Percentiles rank a stretch among this genome's conserved stretches.
These are phyloP conservation scores for Dermatemys mawii DNA, from an alignment of 2,113 vertebrate species.

Conservation along the genomic window DNA sequence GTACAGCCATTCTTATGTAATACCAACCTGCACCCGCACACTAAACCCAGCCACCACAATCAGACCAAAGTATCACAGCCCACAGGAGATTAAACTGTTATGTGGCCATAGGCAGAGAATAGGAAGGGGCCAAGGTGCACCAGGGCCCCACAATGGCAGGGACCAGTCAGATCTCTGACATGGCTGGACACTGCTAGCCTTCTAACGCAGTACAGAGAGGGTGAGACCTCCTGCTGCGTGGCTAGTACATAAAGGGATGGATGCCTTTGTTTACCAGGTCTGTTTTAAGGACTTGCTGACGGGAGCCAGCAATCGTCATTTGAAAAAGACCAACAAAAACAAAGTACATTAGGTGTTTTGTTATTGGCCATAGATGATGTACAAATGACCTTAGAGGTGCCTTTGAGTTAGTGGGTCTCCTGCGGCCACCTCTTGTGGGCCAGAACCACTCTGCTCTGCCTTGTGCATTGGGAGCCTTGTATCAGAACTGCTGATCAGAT, in stretches of 20 bases:
- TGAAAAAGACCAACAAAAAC: background rate
- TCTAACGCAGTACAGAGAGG: background rate
- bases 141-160: background rate
- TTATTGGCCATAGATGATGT: background rate
- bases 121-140: background rate
- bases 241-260: too few species aligned
- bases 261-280: background rate
- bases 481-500: background rate
- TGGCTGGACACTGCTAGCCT: background rate
- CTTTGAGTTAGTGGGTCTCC: background rate
- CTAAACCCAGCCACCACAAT: background rate
- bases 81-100: background rate
- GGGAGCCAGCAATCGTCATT: background rate
- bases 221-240: too few species aligned
- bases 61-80: background rate
- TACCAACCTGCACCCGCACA: background rate
- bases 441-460: background rate
- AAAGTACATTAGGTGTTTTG: background rate
- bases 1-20: background rate
- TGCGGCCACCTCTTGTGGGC: background rate
- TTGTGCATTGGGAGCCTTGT: background rate
- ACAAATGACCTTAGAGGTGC: background rate
- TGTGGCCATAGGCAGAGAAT: background rate
- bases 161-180: background rate
- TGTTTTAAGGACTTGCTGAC: background rate